Percentiles rank a stretch among this genome's conserved stretches.
Evolutionary conservation across 2,113 vertebrate species (phyloP).

Genomic region (Tragelaphus imberbis): DNA sequence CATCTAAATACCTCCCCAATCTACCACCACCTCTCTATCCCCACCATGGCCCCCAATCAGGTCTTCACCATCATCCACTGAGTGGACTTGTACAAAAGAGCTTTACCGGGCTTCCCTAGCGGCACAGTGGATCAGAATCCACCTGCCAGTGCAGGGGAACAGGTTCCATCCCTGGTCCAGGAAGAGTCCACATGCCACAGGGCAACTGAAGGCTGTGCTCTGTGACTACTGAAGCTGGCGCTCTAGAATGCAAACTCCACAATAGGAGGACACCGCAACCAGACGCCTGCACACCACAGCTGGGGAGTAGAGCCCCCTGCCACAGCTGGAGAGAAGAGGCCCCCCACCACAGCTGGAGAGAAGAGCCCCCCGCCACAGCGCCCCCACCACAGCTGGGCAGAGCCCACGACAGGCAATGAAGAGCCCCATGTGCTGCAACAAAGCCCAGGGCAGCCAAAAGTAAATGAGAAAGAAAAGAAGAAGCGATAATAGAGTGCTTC

Average conservation of each 20-base stretch:
- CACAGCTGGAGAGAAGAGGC: too few relatives aligned
- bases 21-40: not conserved
- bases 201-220: not conserved
- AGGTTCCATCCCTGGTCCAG: not conserved
- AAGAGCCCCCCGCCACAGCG: not conserved
- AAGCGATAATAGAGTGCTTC: not conserved
- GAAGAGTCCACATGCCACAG: not conserved
- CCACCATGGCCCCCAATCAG: fast-evolving
- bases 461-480: not conserved
- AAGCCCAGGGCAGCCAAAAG: not conserved
- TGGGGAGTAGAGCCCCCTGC: fast-evolving
- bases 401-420: fast-evolving
- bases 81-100: not conserved
- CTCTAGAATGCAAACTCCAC: not conserved
- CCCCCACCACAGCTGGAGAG: not conserved
- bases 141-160: not conserved
- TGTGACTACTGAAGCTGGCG: not conserved
- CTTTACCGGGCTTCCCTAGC: not conserved
- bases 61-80: not conserved
- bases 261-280: not conserved
- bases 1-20: not conserved
- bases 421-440: not conserved
- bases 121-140: not conserved
- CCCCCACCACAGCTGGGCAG: not conserved
- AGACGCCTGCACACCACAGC: fast-evolving